phyloP scores from a whole-genome alignment of 2,797 vertebrate species.

The Mergus octosetaceus region DNA sequence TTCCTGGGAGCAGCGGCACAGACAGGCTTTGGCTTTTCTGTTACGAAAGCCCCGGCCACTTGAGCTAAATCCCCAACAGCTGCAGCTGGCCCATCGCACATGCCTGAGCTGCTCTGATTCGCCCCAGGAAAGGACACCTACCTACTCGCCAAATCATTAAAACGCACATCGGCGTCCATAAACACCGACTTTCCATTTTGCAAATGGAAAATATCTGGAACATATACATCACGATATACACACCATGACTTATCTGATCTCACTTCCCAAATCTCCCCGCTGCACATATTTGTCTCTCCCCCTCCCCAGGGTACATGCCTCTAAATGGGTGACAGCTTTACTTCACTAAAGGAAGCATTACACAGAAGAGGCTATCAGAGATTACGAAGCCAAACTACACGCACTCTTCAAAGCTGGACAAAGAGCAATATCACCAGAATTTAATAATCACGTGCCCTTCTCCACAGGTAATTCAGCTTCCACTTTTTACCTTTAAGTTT shows the following conservation, averaged over 20 bases:
- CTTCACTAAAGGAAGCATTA: neutral
- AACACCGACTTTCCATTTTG: neutral
- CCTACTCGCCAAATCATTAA: neutral
- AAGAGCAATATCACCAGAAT: neutral
- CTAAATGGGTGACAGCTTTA: neutral
- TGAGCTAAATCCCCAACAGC: neutral
- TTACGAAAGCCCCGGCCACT: neutral
- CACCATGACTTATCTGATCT: neutral
- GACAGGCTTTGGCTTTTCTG: neutral
- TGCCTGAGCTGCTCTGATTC: neutral
- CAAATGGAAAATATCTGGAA: conserved; percentile 22
- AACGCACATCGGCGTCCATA: neutral
- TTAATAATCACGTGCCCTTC: neutral
- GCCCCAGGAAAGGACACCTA: neutral
- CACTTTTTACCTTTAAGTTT: neutral
- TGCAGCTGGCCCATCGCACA: neutral
- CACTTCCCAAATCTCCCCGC: neutral
- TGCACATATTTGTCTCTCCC: too few relatives aligned
- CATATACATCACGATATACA: neutral
- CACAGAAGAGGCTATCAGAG: neutral
- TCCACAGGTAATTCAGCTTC: neutral
- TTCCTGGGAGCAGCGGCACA: neutral
- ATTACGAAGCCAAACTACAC: neutral
- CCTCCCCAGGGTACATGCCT: neutral
- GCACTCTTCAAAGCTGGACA: neutral